Evolutionary conservation across 2,888 invertebrate species (phyloP).

Genomic region (Itoplectis maculator): DNA sequence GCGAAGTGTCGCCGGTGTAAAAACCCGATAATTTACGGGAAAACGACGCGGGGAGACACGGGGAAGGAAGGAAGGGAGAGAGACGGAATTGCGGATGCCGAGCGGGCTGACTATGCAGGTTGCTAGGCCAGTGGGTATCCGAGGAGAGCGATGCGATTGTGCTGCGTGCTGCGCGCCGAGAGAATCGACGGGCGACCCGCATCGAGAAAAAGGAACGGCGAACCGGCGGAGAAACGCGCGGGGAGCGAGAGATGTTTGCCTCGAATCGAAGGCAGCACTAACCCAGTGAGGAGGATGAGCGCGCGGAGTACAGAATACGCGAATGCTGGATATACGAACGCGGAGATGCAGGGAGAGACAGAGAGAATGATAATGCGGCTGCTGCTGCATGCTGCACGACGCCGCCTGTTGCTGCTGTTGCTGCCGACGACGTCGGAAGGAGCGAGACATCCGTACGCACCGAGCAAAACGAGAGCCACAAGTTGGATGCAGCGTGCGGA

Average conservation of each 20-base stretch:
- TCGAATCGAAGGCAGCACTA: conserved; percentile 69
- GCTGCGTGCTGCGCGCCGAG: conserved; percentile 31
- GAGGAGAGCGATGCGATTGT: not conserved
- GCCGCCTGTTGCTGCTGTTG: too few relatives aligned
- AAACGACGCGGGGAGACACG: not conserved
- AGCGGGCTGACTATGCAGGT: conserved; percentile 58
- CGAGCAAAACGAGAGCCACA: conserved; percentile 24
- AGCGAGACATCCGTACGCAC: conserved; percentile 43
- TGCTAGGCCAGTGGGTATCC: conserved; percentile 65
- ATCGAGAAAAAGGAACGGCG: conserved; percentile 73
- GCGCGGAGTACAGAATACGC: conserved; percentile 39
- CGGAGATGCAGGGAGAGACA: conserved; percentile 28
- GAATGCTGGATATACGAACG: too few relatives aligned
- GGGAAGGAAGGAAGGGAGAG: not conserved
- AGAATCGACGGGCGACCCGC: conserved; percentile 73
- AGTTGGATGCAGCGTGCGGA: conserved; percentile 19
- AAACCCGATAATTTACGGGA: conserved; percentile 17
- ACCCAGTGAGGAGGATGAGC: conserved; percentile 62
- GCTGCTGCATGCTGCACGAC: too few relatives aligned
- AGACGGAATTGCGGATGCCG: not conserved
- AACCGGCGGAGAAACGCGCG: conserved; percentile 67
- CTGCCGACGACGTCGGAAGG: conserved; percentile 33
- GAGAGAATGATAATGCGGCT: conserved; percentile 50
- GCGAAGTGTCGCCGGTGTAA: conserved; percentile 39
- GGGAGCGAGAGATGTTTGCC: conserved; percentile 61